Evolutionary conservation across 2,888 invertebrate species (phyloP).

Genomic region (Andrena marginata): DNA sequence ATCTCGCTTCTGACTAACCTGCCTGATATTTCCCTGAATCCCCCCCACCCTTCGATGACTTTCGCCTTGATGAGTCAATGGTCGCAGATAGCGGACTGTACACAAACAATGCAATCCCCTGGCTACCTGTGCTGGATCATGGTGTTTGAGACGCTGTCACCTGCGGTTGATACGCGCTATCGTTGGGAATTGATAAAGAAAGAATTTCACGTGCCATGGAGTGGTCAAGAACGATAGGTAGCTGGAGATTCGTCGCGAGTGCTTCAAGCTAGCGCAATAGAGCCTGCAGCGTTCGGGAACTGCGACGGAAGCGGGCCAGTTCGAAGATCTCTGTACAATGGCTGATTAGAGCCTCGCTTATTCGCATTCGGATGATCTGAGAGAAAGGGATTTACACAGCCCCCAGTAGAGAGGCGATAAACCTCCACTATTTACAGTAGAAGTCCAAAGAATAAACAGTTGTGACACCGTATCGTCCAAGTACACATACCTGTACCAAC

Average conservation of each 20-base stretch:
- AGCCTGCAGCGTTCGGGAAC: neutral
- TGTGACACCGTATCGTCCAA: slow-evolving; percentile 5
- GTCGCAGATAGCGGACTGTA: slow-evolving; percentile 44
- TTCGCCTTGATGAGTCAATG: slow-evolving; percentile 78
- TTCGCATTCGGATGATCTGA: neutral
- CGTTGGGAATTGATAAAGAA: slow-evolving; percentile 39
- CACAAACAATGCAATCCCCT: slow-evolving; percentile 55
- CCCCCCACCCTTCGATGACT: slow-evolving; percentile 61
- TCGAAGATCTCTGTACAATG: neutral
- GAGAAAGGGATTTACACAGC: neutral
- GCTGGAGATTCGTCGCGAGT: no score
- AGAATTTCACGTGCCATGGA: neutral
- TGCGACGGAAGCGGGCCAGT: no score
- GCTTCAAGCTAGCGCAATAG: no score
- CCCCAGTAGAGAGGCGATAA: neutral
- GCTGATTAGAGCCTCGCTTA: no score
- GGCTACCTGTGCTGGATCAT: slow-evolving; percentile 37
- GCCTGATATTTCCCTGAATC: slow-evolving; percentile 69
- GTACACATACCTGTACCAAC: neutral
- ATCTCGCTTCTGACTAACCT: slow-evolving; percentile 71
- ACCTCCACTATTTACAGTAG: neutral
- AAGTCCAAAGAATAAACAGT: slow-evolving; percentile 5
- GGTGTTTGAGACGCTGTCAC: slow-evolving; percentile 36
- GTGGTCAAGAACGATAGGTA: no score
- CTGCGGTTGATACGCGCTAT: slow-evolving; percentile 45